Evolutionary conservation across 2,113 vertebrate genomes (phyloP).

Genomic region (Actinemys pallida): DNA sequence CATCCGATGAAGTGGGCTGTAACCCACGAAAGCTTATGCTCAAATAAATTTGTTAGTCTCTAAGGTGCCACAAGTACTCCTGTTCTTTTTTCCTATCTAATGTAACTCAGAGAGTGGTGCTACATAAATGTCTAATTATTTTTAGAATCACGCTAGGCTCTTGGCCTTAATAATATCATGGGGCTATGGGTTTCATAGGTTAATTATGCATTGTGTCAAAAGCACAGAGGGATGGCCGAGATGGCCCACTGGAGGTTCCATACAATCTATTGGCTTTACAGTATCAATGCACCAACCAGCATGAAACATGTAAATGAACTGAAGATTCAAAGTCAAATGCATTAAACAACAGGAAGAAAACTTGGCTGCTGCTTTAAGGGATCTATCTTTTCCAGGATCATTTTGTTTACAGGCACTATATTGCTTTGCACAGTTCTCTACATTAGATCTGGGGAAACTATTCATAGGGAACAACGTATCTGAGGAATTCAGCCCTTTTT

Average conservation of each 20-base stretch:
- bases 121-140: neutral
- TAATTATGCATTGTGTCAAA: neutral
- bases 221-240: neutral
- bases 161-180: neutral
- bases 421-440: fast-evolving
- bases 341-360: too few species aligned
- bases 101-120: neutral
- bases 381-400: neutral
- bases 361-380: neutral
- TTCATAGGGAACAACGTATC: fast-evolving
- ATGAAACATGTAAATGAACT: fast-evolving
- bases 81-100: neutral
- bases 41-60: too few species aligned
- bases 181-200: fast-evolving
- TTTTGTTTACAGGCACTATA: neutral
- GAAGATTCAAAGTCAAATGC: neutral
- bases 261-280: neutral
- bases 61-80: too few species aligned
- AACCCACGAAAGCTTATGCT: too few species aligned
- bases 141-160: neutral
- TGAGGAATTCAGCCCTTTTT: neutral
- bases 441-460: fast-evolving
- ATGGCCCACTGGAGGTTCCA: neutral
- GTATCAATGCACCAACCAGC: neutral
- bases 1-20: too few species aligned